Evolutionary conservation across 2,888 invertebrate genomes (phyloP).

Genomic region (Phania funesta): DNA sequence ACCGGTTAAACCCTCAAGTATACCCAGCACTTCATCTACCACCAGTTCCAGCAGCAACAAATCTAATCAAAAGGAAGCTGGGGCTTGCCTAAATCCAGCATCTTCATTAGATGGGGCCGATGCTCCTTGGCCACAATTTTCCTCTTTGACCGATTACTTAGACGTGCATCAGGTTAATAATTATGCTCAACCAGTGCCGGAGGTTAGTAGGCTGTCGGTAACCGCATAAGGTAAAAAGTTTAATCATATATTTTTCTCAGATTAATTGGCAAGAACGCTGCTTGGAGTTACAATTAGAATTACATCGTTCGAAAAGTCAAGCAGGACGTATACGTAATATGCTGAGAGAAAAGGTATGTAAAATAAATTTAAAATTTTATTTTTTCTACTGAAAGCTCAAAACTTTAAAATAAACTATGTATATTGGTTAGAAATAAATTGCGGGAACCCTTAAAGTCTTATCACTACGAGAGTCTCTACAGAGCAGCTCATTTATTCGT

Average conservation of each 20-base stretch:
- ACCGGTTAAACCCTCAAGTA: slow-evolving; percentile 74
- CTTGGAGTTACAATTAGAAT: slow-evolving; percentile 90
- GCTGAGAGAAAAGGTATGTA: slow-evolving; percentile 92
- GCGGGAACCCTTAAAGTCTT: background rate
- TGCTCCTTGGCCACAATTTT: slow-evolving; percentile 80
- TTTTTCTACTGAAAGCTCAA: background rate
- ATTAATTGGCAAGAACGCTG: slow-evolving; percentile 95
- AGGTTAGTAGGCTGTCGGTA: slow-evolving; percentile 72
- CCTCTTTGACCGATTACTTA: slow-evolving; percentile 77
- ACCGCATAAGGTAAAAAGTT: background rate
- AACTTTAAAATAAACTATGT: background rate
- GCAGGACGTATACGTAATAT: slow-evolving; percentile 92
- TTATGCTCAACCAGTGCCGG: slow-evolving; percentile 79
- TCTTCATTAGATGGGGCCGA: slow-evolving; percentile 76
- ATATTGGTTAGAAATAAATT: background rate
- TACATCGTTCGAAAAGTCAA: slow-evolving; percentile 92
- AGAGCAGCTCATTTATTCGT: background rate
- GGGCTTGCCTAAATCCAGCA: slow-evolving; percentile 67
- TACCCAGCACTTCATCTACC: slow-evolving; percentile 56
- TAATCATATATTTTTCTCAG: slow-evolving; percentile 67
- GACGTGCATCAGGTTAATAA: slow-evolving; percentile 80
- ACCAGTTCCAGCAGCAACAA: background rate
- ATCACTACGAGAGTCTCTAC: background rate
- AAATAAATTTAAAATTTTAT: background rate
- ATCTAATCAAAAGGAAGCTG: slow-evolving; percentile 22